phyloP scores from a whole-genome alignment of 1,140 invertebrate species.

The Geopemphigus sp. region DNA sequence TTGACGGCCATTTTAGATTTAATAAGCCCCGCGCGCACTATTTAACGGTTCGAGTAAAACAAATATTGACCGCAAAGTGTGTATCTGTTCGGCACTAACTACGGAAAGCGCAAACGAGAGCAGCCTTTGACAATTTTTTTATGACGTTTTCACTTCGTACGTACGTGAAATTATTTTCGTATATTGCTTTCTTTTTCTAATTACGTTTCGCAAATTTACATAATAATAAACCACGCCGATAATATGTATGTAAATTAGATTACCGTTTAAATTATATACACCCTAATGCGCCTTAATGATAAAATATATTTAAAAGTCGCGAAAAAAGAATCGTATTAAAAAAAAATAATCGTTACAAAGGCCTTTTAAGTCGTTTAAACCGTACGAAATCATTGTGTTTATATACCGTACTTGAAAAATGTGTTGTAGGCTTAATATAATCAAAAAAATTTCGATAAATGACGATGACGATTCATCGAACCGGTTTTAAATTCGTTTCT shows the following conservation, averaged over 20 bases:
- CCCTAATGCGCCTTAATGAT: neutral
- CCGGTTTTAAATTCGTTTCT: no score
- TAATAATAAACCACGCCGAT: conserved; percentile 2
- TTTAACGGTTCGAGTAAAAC: neutral
- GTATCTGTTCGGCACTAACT: no score
- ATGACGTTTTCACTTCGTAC: neutral
- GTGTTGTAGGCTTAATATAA: no score
- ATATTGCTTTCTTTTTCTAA: conserved; percentile 1
- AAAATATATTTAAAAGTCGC: neutral
- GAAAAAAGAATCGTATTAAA: neutral
- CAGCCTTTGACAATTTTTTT: neutral
- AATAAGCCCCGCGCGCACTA: neutral
- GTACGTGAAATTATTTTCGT: neutral
- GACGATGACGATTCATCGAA: no score
- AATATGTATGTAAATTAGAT: conserved; percentile 14
- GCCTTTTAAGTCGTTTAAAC: neutral
- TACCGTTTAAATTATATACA: neutral
- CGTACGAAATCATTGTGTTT: neutral
- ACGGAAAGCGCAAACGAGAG: neutral
- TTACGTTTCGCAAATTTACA: neutral
- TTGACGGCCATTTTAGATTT: neutral
- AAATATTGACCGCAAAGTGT: neutral
- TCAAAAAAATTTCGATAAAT: no score
- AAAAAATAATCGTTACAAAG: neutral
- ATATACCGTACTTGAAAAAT: neutral